Conservation (phyloP, 2,113 vertebrate genomes). For the Cavia porcellus region DNA sequence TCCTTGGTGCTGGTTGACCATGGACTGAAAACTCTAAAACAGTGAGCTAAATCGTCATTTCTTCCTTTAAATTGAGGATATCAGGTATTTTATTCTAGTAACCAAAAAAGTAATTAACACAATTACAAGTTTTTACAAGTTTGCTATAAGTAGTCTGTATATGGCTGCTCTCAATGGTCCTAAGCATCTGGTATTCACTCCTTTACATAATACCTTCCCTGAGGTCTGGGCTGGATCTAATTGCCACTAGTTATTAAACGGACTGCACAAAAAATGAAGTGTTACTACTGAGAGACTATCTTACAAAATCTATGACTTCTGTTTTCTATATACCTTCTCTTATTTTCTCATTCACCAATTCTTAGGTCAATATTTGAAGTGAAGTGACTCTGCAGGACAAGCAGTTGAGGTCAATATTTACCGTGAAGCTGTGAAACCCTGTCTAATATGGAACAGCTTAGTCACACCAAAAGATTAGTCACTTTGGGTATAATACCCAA, state of each 20-base stretch:
- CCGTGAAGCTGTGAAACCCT: not conserved
- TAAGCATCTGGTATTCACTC: not conserved
- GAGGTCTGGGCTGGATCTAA: not conserved
- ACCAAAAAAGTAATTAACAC: not conserved
- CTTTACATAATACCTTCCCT: not conserved
- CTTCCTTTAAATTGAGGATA: not conserved
- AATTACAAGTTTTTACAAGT: not conserved
- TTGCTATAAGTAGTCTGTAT: not conserved
- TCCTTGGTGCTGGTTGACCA: not conserved
- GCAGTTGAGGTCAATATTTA: not conserved
- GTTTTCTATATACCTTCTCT: not conserved
- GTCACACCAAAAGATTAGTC: not conserved
- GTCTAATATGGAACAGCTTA: not conserved
- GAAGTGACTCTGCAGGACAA: not conserved
- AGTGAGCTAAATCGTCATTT: not conserved
- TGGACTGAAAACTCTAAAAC: not conserved
- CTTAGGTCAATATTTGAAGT: not conserved
- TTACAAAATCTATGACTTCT: not conserved
- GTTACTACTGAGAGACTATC: not conserved
- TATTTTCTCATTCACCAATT: not conserved
- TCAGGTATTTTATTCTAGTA: not conserved
- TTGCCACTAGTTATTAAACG: not conserved
- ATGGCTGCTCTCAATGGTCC: not conserved
- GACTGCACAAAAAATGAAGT: not conserved
- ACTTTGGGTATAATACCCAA: too few relatives aligned